Percentiles rank a stretch among this genome's conserved stretches.
phyloP scores from a whole-genome alignment of 2,888 invertebrate species.

The Drosophila suboccidentalis region DNA sequence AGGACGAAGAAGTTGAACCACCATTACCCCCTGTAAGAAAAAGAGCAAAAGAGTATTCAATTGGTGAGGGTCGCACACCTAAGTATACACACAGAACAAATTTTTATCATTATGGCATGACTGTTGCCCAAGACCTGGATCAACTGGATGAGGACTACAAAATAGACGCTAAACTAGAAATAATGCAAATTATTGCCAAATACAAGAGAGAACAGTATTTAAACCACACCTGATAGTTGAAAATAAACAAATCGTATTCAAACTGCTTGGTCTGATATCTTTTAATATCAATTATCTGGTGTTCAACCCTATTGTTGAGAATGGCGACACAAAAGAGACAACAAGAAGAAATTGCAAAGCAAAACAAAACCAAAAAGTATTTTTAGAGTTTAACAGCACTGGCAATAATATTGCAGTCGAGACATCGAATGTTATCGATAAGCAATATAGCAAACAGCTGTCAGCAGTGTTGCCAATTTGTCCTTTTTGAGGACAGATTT shows the following conservation, averaged over 20 bases:
- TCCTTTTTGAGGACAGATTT: no score
- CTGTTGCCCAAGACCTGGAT: constrained; percentile 55
- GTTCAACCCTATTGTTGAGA: constrained; percentile 40
- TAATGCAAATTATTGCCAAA: constrained; percentile 58
- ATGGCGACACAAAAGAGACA: constrained; percentile 28
- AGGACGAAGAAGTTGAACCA: constrained; percentile 15
- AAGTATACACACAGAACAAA: constrained; percentile 18
- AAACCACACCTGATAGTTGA: constrained; percentile 34
- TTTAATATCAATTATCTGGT: background rate
- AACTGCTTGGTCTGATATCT: background rate
- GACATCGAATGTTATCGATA: constrained; percentile 40
- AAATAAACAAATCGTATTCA: constrained; percentile 10
- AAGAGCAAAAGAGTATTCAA: constrained; percentile 12
- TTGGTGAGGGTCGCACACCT: constrained; percentile 12
- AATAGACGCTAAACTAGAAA: constrained; percentile 58
- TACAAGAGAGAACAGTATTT: constrained; percentile 55
- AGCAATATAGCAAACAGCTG: constrained; percentile 30
- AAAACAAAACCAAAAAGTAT: constrained; percentile 43
- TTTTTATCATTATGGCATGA: constrained; percentile 62
- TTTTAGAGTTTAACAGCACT: constrained; percentile 24
- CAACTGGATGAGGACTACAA: constrained; percentile 58
- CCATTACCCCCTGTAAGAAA: constrained; percentile 17
- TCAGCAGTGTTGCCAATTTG: no score
- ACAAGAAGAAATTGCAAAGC: constrained; percentile 28
- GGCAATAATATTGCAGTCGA: constrained; percentile 6